Percentiles rank a stretch among this genome's conserved stretches.
These are phyloP conservation scores for Diloba caeruleocephala DNA, from an alignment of 2,888 invertebrate genomes.

Conservation along the genomic window DNA sequence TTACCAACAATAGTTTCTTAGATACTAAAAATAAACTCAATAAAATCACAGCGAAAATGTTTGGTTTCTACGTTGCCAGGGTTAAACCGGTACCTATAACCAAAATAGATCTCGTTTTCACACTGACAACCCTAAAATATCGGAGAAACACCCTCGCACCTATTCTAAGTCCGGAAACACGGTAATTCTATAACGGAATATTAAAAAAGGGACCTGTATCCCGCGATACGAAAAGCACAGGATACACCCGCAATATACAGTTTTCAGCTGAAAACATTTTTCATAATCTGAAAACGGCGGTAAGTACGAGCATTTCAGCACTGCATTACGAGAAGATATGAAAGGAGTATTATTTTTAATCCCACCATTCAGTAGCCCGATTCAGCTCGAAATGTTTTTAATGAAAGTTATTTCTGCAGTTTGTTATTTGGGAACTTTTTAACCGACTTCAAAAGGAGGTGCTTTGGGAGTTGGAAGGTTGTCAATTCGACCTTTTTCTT, in stretches of 20 bases:
- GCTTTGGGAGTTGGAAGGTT: too few relatives aligned
- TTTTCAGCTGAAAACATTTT: slow-evolving; percentile 61
- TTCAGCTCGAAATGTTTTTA: slow-evolving; percentile 51
- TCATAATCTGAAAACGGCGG: slow-evolving; percentile 64
- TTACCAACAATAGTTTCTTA: too few relatives aligned
- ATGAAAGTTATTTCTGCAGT: slow-evolving; percentile 52
- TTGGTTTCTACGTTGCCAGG: neutral
- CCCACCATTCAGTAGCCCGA: slow-evolving; percentile 54
- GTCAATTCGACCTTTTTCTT: too few relatives aligned
- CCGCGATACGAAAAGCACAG: slow-evolving; percentile 29
- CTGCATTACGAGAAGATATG: slow-evolving; percentile 57
- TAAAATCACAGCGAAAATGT: neutral
- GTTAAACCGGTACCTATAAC: neutral
- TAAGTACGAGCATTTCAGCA: slow-evolving; percentile 55
- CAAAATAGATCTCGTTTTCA: neutral
- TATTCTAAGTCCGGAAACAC: slow-evolving; percentile 33
- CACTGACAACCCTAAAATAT: slow-evolving; percentile 11
- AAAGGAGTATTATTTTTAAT: slow-evolving; percentile 65
- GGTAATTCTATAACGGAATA: slow-evolving; percentile 36
- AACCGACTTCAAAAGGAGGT: too few relatives aligned
- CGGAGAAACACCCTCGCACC: slow-evolving; percentile 7
- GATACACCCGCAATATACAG: slow-evolving; percentile 38
- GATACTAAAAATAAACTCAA: neutral
- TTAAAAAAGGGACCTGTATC: slow-evolving; percentile 38
- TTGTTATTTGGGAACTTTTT: slow-evolving; percentile 13